These are phyloP conservation scores for Coptodon bakossiorum DNA, from an alignment of 2,113 vertebrate genomes.

Conservation along the genomic window DNA sequence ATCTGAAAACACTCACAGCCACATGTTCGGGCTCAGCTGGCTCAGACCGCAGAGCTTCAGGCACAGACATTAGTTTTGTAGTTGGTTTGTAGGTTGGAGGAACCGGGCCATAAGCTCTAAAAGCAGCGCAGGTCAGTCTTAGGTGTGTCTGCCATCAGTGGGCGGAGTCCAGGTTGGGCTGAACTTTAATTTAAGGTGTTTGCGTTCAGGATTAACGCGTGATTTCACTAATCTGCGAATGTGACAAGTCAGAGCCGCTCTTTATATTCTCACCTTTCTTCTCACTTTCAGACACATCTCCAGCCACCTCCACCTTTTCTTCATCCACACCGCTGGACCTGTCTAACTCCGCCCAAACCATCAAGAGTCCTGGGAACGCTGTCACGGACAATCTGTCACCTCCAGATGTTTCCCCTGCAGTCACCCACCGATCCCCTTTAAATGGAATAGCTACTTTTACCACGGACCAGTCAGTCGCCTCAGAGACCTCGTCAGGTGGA, in stretches of 20 bases:
- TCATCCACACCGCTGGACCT: not conserved
- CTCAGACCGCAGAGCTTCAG: not conserved
- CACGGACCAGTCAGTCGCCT: accelerated
- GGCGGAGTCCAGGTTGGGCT: not conserved
- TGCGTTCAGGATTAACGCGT: not conserved
- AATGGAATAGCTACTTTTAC: not conserved
- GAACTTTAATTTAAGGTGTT: not conserved
- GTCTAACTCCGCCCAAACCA: not conserved
- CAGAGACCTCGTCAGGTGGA: not conserved
- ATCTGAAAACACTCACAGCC: not conserved
- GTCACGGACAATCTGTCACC: not conserved
- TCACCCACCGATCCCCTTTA: not conserved
- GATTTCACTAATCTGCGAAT: not conserved
- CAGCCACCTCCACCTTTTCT: not conserved
- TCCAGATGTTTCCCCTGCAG: not conserved
- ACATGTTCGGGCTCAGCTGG: not conserved
- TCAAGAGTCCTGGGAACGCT: not conserved
- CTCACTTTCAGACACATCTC: conserved; percentile 25
- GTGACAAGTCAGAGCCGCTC: not conserved
- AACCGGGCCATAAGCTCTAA: not conserved
- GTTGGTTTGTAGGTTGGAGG: accelerated
- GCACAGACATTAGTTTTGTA: not conserved
- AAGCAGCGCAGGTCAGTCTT: not conserved
- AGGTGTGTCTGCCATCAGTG: not conserved
- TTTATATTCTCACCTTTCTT: not conserved